Base-by-base conservation (phyloP, 30 jellyfish, hydroid and myxozoan species). In the Aurelia aurita region DNA sequence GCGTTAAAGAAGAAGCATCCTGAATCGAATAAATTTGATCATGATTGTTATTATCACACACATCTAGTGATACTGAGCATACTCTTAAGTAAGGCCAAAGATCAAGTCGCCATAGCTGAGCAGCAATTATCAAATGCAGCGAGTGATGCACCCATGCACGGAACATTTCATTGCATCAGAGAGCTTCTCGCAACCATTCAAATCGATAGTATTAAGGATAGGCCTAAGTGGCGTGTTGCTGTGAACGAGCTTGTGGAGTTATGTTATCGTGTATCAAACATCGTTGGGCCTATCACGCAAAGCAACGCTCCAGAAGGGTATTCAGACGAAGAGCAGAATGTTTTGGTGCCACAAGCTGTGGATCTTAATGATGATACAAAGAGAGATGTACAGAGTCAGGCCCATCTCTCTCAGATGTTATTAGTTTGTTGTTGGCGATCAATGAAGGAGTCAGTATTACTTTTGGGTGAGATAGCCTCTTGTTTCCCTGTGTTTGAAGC, bases 401-500 rank as follows among this genome's bases (percentile, higher is more conserved):
- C 98, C 14, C 94, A 80, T 27, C 73, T 72, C 23, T 93, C 98
- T 26, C 94, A 92, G 70, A 71, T 80, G 96, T 62, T 92, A 35
- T 82, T 92, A 3, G 95, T 82, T 22, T 92, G 98, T 72, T 92
- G 98, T 65, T 92, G 98, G 98, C 86, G 98, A 26, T 86, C 98
- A 15, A 92, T 92, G 98, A 92, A 92, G 60, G 98, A 92, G 82
- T 87, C 91, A 46, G 89, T 77, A 16, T 68, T 92, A 62, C 31
- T 92, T 65, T 77, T 92, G 32, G 97, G 97, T 2, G 88, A 86
- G 58, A 74, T 90, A 59, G 95, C 80, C 22, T 54, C 91, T 0
- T 58, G 53, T 79, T 21, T 70, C 60, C 86, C 97, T n/a, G 58
- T 79, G 35, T 78, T 16, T 25, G 76, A 81, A n/a, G 27, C 64